Base-by-base conservation (phyloP, 2,797 vertebrate genomes). In the Neoniphon sammara region DNA sequence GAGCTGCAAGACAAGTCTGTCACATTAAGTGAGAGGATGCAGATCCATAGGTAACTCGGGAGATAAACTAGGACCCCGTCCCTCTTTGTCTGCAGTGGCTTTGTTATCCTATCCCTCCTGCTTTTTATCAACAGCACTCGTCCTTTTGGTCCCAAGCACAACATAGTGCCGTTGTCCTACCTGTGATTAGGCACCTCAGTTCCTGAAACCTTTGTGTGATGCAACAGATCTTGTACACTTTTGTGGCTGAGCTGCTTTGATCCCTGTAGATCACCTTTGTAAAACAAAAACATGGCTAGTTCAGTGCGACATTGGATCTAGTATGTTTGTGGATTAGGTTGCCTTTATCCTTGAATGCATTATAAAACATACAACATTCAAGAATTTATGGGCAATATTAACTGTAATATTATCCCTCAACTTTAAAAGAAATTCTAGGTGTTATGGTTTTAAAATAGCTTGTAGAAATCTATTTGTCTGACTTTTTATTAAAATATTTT, bases 31-130 rank as follows among this genome's bases (percentile, higher is more conserved):
- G 66, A 85, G 52, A 82, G 73, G 0, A 93, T 92, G 7, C 85
- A 70, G 61, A 84, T 86, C 57, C 84, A 92, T 89, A 93, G 94
- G 94, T 95, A 95, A 93, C 75, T 25, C 55, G 76, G 69, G 69
- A 84, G 75, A 70, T 49, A 25, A 52, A 55, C 23, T 82, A 81
- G 78, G 73, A 84, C 30, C 73, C 90, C 23, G 2, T 39, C 66
- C 70, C 27, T 57, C 67, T 54, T 0, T 69, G 46, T 58, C 25
- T 58, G 59, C 74, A 57, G 70, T 75, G 70, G 68, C 68, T 8
- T 18, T 53, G 39, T 44, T 34, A 14, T 58, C 68, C 77, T 65
- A 2, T 66, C 78, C 75, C 72, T 65, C 39, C 65, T 68, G 25
- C 61, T 62, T 75, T 65, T 66, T 60, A 25, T 52, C 52, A 36